phyloP scores from a whole-genome alignment of 2,888 invertebrate genomes.

The Helleia helle region DNA sequence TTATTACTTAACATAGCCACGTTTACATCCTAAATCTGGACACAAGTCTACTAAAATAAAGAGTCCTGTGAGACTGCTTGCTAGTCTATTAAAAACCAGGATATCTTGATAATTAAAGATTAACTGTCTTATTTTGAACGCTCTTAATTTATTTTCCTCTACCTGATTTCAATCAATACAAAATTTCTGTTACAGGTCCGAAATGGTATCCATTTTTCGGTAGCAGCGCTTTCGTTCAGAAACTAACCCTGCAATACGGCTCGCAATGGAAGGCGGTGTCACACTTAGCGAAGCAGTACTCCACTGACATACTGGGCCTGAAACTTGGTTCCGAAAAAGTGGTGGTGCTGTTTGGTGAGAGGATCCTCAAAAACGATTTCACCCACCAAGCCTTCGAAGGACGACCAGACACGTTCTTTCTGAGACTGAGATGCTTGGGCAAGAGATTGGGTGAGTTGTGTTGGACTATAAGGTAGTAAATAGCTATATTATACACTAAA shows the following conservation, averaged over 20 bases:
- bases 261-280: constrained; percentile 76
- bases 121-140: no score
- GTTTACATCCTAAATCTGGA: no score
- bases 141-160: no score
- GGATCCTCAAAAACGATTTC: constrained; percentile 76
- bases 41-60: no score
- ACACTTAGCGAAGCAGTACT: constrained; percentile 68
- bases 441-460: constrained; percentile 76
- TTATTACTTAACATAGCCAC: no score
- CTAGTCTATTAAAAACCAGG: no score
- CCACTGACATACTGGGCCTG: constrained; percentile 77
- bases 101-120: no score
- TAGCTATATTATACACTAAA: no score
- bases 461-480: no score
- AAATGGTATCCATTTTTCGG: constrained; percentile 57
- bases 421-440: constrained; percentile 78
- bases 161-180: no score
- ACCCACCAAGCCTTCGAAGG: constrained; percentile 78
- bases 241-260: constrained; percentile 36
- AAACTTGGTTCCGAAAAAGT: constrained; percentile 76
- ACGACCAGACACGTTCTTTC: constrained; percentile 80
- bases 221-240: constrained; percentile 36
- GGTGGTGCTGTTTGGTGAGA: constrained; percentile 75
- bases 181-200: constrained; percentile 57
- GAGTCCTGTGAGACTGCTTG: no score